Conservation (phyloP, 2,113 vertebrate species). For the Loxodonta africana region DNA sequence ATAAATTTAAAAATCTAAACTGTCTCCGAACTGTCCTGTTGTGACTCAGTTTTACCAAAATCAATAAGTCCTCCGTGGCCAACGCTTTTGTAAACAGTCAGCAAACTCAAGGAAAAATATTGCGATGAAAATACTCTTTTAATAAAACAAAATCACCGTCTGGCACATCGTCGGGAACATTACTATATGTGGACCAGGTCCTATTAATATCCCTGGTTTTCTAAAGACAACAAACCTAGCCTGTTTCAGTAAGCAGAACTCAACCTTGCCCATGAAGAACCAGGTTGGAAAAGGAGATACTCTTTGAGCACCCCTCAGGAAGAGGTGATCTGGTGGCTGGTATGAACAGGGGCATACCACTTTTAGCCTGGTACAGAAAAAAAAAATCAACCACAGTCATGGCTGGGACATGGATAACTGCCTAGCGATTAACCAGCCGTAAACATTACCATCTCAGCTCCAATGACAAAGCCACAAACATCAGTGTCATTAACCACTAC, state of each 20-base stretch:
- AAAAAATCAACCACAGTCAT: not conserved
- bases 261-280: constrained; percentile 37
- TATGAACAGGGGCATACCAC: constrained; percentile 63
- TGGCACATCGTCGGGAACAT: constrained; percentile 66
- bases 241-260: not conserved
- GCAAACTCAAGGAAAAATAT: constrained; percentile 57
- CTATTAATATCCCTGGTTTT: constrained; percentile 80
- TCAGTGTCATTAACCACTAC: not conserved
- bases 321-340: constrained; percentile 62
- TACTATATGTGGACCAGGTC: constrained; percentile 54
- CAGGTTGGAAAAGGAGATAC: constrained; percentile 63
- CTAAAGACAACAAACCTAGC: constrained; percentile 73
- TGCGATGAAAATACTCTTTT: constrained; percentile 75
- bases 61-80: constrained; percentile 33
- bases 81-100: constrained; percentile 69
- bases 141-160: constrained; percentile 61
- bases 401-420: constrained; percentile 16
- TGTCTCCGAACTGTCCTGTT: not conserved
- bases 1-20: not conserved
- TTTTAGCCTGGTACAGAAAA: constrained; percentile 67
- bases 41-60: constrained; percentile 70
- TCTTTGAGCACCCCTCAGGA: not conserved
- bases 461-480: not conserved
- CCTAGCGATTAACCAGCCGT: not conserved
- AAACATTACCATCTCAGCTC: not conserved